Conservation (phyloP, 2,888 invertebrate species). For the Acronicta psi region DNA sequence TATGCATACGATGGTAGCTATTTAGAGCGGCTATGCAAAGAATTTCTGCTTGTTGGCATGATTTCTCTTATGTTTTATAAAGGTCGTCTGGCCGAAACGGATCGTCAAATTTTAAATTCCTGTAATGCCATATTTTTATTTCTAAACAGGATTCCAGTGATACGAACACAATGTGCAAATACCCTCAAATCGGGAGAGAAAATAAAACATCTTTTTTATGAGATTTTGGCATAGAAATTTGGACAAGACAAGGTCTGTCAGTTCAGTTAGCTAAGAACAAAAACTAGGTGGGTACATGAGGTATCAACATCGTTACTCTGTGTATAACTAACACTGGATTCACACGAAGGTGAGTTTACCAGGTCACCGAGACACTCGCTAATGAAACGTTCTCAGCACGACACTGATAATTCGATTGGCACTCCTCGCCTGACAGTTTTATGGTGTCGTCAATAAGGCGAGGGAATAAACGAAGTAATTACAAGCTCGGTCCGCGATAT, state of each 20-base stretch:
- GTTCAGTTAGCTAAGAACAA: too few species aligned
- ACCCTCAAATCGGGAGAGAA: background rate
- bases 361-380: conserved; percentile 29
- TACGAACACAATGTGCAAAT: background rate
- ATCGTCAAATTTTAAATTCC: conserved; percentile 1
- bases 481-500: conserved; percentile 53
- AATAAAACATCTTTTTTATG: too few species aligned
- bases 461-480: conserved; percentile 63
- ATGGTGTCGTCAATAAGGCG: conserved; percentile 58
- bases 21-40: background rate
- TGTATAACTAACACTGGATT: conserved; percentile 8
- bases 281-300: too few species aligned
- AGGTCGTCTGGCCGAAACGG: background rate
- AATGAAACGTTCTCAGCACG: conserved; percentile 50
- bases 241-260: too few species aligned
- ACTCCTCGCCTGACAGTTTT: conserved; percentile 60
- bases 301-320: too few species aligned
- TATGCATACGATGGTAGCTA: background rate
- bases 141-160: background rate
- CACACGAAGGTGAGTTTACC: conserved; percentile 26
- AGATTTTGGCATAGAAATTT: too few species aligned
- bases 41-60: conserved; percentile 1
- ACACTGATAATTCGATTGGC: conserved; percentile 58
- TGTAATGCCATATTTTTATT: background rate
- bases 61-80: background rate